phyloP scores from a whole-genome alignment of 1,140 invertebrate species.

The Babylonia areolata region DNA sequence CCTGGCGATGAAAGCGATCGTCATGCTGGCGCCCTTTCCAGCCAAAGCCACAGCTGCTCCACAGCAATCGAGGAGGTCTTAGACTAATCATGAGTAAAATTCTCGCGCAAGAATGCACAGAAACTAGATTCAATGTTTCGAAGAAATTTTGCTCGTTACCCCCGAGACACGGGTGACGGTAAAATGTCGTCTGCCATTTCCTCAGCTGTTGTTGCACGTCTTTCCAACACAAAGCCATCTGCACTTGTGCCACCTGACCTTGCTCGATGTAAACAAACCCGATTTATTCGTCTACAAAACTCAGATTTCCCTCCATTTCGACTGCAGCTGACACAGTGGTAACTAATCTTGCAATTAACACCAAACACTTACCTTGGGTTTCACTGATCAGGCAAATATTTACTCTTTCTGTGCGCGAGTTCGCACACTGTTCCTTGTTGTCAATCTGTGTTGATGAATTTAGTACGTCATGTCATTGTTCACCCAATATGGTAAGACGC shows the following conservation, averaged over 20 bases:
- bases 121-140: neutral
- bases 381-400: constrained; percentile 13
- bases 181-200: constrained; percentile 37
- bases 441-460: constrained; percentile 44
- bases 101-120: neutral
- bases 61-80: neutral
- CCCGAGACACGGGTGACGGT: neutral
- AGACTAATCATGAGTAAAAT: neutral
- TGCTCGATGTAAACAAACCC: constrained; percentile 40
- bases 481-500: constrained; percentile 31
- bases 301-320: neutral
- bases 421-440: constrained; percentile 39
- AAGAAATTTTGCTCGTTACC: neutral
- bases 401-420: constrained; percentile 27
- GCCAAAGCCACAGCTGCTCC: neutral
- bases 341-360: neutral
- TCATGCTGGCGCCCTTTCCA: neutral
- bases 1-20: neutral
- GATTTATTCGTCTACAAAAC: neutral
- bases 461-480: constrained; percentile 43
- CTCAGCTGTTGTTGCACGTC: constrained; percentile 37
- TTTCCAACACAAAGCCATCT: constrained; percentile 33
- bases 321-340: neutral
- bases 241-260: constrained; percentile 40
- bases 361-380: constrained; percentile 20